Base-by-base conservation (phyloP, 2,888 invertebrate genomes). In the Serrognathus titanus region DNA sequence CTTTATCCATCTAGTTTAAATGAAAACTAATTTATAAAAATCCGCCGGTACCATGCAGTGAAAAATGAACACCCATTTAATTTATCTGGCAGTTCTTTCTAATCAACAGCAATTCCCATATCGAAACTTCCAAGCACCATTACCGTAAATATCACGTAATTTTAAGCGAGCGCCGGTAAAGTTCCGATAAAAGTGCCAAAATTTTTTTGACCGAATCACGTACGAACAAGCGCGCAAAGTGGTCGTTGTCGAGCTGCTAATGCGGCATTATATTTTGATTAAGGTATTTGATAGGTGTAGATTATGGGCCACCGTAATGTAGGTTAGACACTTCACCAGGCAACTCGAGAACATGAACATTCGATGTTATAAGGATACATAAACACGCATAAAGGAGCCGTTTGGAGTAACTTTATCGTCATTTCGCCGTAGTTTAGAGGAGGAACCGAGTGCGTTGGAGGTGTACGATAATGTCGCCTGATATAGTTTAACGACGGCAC, bases 331-430 rank as follows among this genome's bases (percentile, higher is more conserved):
- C 66, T 68, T 67, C 62, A 65, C 66, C 65, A 66, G 65, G 65
- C 66, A 68, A 70, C 67, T 70, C 63, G 70, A 70, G 71, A 70
- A 72, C 72, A 72, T 69, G 70, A 70, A 69, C 73, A 71, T 71
- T 70, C 49, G 43, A 40, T 41, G 55, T 50, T 46, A 50, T 55
- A 74, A 76, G 74, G 74, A 75, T 69, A 68, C 73, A 76, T 77
- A 77, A 77, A 77, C 77, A 76, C 74, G 76, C 75, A 72, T 77
- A 76, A 77, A 77, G 74, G 74, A 74, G 74, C 74, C 70, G 77
- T 78, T 76, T 65, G 69, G 71, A 72, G 73, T 74, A 76, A 77
- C 74, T 77, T 77, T 77, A 77, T 76, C 74, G 73, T 73, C 73
- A 38, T 49, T 11, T 49, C 9, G 49, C 39, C 38, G 49, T 8